Evolutionary conservation across 2,888 invertebrate genomes (phyloP).

Genomic region (Hydrotaea cyrtoneurina): DNA sequence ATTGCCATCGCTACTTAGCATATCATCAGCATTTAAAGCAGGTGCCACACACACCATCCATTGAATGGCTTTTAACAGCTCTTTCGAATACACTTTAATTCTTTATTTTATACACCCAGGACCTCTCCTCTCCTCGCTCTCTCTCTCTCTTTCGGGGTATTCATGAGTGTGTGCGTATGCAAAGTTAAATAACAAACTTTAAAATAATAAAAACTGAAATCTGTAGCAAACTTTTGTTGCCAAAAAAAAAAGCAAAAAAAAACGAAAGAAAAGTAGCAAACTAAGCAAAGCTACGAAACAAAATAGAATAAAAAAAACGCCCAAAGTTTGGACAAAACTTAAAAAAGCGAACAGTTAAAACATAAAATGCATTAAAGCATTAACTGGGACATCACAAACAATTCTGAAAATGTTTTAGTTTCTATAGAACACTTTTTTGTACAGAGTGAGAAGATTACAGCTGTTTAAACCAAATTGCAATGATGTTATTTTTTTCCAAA

Average conservation of each 20-base stretch:
- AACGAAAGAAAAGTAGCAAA: too few relatives aligned
- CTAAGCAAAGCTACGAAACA: background rate
- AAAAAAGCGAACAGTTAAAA: slow-evolving; percentile 13
- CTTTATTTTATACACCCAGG: slow-evolving; percentile 48
- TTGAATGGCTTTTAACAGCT: slow-evolving; percentile 58
- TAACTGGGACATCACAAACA: slow-evolving; percentile 34
- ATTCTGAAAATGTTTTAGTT: background rate
- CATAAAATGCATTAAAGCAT: slow-evolving; percentile 58
- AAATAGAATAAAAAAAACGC: background rate
- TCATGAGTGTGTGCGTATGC: background rate
- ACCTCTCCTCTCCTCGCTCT: background rate
- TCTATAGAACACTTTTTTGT: background rate
- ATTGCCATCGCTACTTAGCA: slow-evolving; percentile 65
- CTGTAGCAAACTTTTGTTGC: slow-evolving; percentile 5
- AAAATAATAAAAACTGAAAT: slow-evolving; percentile 35
- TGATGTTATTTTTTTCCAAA: too few relatives aligned
- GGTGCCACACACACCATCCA: slow-evolving; percentile 57
- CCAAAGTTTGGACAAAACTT: slow-evolving; percentile 1
- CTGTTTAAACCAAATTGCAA: too few relatives aligned
- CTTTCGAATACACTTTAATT: slow-evolving; percentile 61
- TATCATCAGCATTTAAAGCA: slow-evolving; percentile 69
- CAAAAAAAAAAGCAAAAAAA: background rate
- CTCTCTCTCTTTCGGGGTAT: background rate
- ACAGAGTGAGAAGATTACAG: background rate
- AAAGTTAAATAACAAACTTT: slow-evolving; percentile 33